Conservation (phyloP, 2,113 vertebrate genomes). For the Archocentrus centrarchus region DNA sequence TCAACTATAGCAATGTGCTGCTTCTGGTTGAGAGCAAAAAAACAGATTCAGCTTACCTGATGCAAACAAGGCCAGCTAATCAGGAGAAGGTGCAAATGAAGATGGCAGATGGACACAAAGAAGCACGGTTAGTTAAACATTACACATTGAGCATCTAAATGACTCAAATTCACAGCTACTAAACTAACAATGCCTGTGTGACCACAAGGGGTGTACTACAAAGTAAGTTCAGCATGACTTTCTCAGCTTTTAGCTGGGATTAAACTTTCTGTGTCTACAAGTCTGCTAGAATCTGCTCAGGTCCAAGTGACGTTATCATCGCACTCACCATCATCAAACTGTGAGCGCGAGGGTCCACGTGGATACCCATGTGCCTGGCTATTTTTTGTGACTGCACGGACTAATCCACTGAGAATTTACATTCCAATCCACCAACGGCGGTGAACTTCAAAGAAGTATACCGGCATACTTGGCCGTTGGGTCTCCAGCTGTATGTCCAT, state of each 20-base stretch:
- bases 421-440: neutral
- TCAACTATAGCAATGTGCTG: neutral
- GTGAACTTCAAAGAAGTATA: neutral
- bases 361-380: neutral
- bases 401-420: neutral
- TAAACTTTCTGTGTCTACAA: neutral
- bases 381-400: neutral
- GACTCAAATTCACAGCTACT: no score
- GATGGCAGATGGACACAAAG: neutral
- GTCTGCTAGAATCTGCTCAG: neutral
- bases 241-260: neutral
- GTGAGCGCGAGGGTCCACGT: neutral
- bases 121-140: constrained; percentile 23
- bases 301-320: neutral
- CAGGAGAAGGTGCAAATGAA: constrained; percentile 39
- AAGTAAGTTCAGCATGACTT: neutral
- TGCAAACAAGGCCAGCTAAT: constrained; percentile 97
- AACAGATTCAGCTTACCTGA: constrained; percentile 84
- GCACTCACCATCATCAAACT: neutral
- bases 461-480: neutral
- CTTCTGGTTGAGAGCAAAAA: neutral
- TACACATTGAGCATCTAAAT: neutral
- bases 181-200: no score
- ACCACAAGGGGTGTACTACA: neutral
- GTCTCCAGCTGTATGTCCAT: neutral